Evolutionary conservation across 2,113 vertebrate species (phyloP).

Genomic region (Megatriorchis doriae): DNA sequence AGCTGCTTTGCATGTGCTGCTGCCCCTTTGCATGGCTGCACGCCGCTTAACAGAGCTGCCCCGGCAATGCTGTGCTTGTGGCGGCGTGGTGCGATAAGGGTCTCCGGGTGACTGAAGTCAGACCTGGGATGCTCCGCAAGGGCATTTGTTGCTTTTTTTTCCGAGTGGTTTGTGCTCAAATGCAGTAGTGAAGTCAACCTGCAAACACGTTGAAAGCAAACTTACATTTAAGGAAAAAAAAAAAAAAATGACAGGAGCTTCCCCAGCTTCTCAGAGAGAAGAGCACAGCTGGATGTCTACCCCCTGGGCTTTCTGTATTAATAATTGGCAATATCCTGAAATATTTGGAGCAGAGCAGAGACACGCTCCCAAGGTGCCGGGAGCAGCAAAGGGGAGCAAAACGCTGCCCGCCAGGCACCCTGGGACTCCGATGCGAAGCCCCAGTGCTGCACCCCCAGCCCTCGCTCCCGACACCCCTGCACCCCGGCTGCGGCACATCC

Average conservation of each 20-base stretch:
- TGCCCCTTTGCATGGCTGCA: not conserved
- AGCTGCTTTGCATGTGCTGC: not conserved
- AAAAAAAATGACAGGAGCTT: rapidly evolving
- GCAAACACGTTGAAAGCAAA: not conserved
- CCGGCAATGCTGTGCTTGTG: rapidly evolving
- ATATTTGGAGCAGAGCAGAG: not conserved
- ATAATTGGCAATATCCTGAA: not conserved
- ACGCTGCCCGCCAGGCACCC: rapidly evolving
- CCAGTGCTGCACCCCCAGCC: rapidly evolving
- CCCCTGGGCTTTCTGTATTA: not conserved
- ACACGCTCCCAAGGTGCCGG: rapidly evolving
- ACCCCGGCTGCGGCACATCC: rapidly evolving
- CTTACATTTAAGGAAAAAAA: not conserved
- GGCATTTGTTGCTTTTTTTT: too few species aligned
- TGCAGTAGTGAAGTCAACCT: not conserved
- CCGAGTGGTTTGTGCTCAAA: not conserved
- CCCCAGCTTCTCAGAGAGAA: not conserved
- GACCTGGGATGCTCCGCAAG: not conserved
- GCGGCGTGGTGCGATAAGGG: rapidly evolving
- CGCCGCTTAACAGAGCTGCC: not conserved
- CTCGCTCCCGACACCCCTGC: rapidly evolving
- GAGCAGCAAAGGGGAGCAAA: not conserved
- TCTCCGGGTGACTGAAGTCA: not conserved
- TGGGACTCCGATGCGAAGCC: rapidly evolving
- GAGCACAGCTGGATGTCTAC: not conserved